Evolutionary conservation across 2,113 vertebrate species (phyloP).

Genomic region (Antechinus stuartii): DNA sequence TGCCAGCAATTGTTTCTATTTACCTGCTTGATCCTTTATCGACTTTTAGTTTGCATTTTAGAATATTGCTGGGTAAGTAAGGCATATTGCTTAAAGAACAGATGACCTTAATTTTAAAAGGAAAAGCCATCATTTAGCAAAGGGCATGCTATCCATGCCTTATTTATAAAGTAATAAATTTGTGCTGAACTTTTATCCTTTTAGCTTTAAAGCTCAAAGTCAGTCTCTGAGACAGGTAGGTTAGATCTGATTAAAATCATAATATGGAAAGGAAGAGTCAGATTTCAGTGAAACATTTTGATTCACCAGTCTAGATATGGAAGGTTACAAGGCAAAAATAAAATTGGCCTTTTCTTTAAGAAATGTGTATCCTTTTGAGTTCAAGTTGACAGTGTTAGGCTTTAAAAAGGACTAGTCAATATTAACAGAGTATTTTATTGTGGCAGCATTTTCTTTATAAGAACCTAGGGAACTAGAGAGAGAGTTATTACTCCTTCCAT

Average conservation of each 20-base stretch:
- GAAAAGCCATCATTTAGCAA: neutral
- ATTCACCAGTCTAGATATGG: neutral
- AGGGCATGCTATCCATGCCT: neutral
- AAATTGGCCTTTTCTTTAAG: neutral
- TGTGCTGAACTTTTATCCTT: neutral
- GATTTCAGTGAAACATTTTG: neutral
- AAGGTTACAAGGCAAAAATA: neutral
- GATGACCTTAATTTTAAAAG: neutral
- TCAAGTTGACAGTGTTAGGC: neutral
- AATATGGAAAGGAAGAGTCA: neutral
- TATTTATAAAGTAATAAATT: neutral
- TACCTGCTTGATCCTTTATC: neutral
- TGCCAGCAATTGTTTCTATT: neutral
- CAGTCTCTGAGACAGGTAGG: neutral
- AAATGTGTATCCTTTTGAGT: neutral
- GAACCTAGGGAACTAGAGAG: neutral
- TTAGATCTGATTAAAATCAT: neutral
- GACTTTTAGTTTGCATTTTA: too few species aligned
- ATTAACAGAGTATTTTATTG: neutral
- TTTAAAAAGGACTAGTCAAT: neutral
- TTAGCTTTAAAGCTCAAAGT: neutral
- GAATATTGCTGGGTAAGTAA: conserved; percentile 39
- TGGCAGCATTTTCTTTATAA: too few species aligned
- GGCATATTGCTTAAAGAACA: neutral
- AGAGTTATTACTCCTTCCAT: neutral